Evolutionary conservation across 2,888 invertebrate genomes (phyloP).

Genomic region (Cephus pulcher): DNA sequence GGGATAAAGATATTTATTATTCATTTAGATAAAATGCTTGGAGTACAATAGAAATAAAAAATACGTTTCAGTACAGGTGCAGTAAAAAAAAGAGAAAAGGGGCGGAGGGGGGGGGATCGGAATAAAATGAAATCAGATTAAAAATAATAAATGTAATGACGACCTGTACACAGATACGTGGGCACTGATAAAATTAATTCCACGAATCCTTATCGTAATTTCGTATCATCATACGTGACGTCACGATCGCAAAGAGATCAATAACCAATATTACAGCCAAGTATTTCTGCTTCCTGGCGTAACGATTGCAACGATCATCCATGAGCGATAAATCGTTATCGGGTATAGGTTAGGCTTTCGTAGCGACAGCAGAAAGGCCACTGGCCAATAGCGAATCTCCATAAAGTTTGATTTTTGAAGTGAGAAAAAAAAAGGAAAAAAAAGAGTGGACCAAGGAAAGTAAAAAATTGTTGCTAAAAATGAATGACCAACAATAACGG

Average conservation of each 20-base stretch:
- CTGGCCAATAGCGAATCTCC: background rate
- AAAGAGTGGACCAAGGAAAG: no score
- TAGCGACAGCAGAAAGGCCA: background rate
- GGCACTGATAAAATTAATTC: background rate
- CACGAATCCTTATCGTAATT: background rate
- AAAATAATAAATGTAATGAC: background rate
- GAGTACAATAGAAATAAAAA: no score
- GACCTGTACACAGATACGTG: background rate
- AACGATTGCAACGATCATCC: background rate
- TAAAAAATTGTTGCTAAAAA: background rate
- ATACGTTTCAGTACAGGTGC: no score
- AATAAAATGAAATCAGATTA: background rate
- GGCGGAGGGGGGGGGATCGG: no score
- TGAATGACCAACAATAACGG: background rate
- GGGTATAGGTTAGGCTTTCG: background rate
- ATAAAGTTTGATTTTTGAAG: background rate
- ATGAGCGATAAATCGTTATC: background rate
- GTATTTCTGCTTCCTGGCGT: background rate
- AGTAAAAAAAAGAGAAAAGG: no score
- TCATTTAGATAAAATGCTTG: no score
- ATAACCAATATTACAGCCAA: constrained; percentile 1
- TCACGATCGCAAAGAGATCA: background rate
- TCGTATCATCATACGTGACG: background rate
- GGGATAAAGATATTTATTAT: no score
- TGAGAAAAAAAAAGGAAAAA: background rate